Percentiles rank a stretch among this genome's conserved stretches.
phyloP scores from a whole-genome alignment of 2,888 invertebrate genomes.

The Odontocolon sp. region DNA sequence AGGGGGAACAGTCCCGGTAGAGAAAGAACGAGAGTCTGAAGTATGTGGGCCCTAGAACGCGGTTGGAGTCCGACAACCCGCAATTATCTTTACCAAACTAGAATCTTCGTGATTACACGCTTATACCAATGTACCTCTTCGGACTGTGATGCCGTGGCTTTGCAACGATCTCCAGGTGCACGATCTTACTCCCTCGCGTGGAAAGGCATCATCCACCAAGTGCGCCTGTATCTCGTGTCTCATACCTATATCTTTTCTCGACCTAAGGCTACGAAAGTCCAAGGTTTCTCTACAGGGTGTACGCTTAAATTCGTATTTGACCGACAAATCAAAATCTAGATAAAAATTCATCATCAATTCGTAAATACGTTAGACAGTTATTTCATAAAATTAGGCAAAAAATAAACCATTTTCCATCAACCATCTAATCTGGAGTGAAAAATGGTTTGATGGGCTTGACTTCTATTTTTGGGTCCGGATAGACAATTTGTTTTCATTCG shows the following conservation, averaged over 20 bases:
- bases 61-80: slow-evolving; percentile 72
- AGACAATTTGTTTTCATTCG: too few relatives aligned
- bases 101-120: slow-evolving; percentile 77
- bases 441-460: too few relatives aligned
- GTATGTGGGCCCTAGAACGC: slow-evolving; percentile 47
- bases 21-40: slow-evolving; percentile 27
- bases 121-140: slow-evolving; percentile 55
- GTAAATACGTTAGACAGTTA: too few relatives aligned
- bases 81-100: slow-evolving; percentile 79
- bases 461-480: too few relatives aligned
- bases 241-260: slow-evolving; percentile 10
- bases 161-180: slow-evolving; percentile 69
- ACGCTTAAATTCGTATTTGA: slow-evolving; percentile 16
- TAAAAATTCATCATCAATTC: too few relatives aligned
- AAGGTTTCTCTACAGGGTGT: slow-evolving; percentile 26
- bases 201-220: slow-evolving; percentile 42
- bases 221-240: slow-evolving; percentile 29
- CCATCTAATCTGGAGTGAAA: neutral
- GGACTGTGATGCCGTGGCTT: slow-evolving; percentile 35
- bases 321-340: too few relatives aligned
- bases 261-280: slow-evolving; percentile 26
- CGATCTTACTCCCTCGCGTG: slow-evolving; percentile 56
- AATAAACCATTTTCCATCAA: too few relatives aligned
- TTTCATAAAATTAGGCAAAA: too few relatives aligned
- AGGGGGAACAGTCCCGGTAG: slow-evolving; percentile 18